These are phyloP conservation scores for human (Homo sapiens) DNA, from an alignment of 2,113 vertebrate species.

Conservation along the genomic window DNA sequence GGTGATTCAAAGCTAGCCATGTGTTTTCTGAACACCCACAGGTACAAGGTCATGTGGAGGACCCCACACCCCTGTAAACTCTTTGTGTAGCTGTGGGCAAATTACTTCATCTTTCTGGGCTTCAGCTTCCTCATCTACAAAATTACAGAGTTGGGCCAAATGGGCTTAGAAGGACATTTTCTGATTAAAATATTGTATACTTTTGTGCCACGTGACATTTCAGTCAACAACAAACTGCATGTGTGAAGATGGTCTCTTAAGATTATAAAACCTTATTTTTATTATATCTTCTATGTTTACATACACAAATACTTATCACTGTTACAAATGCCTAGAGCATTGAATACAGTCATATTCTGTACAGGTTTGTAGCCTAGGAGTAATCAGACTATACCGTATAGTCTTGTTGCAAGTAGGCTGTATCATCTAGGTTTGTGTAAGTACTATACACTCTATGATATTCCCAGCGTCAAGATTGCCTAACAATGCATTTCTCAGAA, in stretches of 20 bases:
- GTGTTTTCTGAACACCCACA: background rate
- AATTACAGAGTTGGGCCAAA: constrained; percentile 26
- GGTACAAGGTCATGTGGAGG: background rate
- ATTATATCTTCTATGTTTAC: background rate
- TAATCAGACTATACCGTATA: too few species aligned
- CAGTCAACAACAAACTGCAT: background rate
- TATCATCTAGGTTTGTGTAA: background rate
- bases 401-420: background rate
- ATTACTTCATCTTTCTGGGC: background rate
- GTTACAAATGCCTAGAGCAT: background rate
- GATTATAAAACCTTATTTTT: background rate
- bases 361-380: background rate
- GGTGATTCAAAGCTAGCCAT: constrained; percentile 20
- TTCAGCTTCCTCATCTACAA: background rate
- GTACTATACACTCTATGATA: background rate
- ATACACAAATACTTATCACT: background rate
- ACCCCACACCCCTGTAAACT: background rate
- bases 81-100: background rate
- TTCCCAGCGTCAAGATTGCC: background rate
- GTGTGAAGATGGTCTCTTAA: background rate
- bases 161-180: background rate
- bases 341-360: background rate
- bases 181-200: background rate
- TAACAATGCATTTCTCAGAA: background rate
- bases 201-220: background rate